phyloP scores from a whole-genome alignment of 2,113 vertebrate genomes.

The Ailuropoda melanoleuca region DNA sequence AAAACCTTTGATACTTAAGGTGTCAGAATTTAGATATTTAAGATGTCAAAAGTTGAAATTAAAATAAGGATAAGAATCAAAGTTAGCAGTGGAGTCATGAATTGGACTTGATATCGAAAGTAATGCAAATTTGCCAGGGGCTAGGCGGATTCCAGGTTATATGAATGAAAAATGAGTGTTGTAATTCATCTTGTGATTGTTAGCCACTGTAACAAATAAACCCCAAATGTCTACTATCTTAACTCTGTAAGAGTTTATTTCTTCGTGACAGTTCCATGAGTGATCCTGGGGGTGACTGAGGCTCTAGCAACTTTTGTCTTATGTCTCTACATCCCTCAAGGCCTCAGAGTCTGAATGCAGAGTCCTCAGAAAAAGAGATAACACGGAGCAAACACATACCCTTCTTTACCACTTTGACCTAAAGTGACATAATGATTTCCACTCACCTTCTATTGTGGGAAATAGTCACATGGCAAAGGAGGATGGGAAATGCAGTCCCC shows the following conservation, averaged over 20 bases:
- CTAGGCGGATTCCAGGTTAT: background rate
- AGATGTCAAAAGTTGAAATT: conserved; percentile 11
- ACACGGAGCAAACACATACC: background rate
- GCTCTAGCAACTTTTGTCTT: background rate
- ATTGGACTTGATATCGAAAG: background rate
- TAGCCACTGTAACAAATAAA: background rate
- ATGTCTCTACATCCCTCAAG: background rate
- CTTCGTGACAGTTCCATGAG: background rate
- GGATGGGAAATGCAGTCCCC: background rate
- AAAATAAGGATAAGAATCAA: background rate
- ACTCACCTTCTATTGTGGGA: background rate
- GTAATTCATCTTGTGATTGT: background rate
- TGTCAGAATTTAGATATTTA: background rate
- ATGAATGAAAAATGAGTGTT: background rate
- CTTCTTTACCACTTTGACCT: background rate
- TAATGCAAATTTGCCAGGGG: background rate
- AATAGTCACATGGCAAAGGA: background rate
- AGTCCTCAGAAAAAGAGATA: background rate
- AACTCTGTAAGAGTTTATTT: background rate
- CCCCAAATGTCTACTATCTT: background rate
- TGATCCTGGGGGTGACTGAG: background rate
- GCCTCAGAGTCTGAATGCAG: background rate
- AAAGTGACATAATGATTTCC: background rate
- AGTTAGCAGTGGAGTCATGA: background rate
- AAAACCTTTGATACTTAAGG: background rate